phyloP scores from a whole-genome alignment of 2,113 vertebrate species.

The Triplophysa rosa region DNA sequence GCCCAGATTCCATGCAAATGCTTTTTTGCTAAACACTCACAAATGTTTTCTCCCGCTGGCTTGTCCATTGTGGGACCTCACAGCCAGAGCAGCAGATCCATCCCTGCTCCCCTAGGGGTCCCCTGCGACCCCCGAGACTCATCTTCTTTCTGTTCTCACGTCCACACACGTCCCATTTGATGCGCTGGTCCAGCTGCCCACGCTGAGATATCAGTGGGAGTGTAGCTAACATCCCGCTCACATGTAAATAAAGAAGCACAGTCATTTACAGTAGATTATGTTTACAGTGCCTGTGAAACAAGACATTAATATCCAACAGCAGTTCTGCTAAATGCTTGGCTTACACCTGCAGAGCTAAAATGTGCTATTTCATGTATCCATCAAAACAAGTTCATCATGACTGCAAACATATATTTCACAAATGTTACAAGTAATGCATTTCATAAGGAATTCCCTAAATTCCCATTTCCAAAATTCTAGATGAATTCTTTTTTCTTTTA shows the following conservation, averaged over 20 bases:
- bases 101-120: constrained; percentile 23
- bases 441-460: not conserved
- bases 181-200: constrained; percentile 32
- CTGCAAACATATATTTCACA: not conserved
- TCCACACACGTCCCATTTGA: constrained; percentile 15
- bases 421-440: not conserved
- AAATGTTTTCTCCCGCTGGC: constrained; percentile 41
- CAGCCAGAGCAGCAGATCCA: constrained; percentile 39
- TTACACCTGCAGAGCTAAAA: not conserved
- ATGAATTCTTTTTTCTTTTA: not conserved
- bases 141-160: constrained; percentile 50
- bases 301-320: too few relatives aligned
- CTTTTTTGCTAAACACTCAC: constrained; percentile 42
- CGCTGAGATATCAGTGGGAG: constrained; percentile 51
- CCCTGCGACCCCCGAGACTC: constrained; percentile 30
- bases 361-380: not conserved
- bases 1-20: constrained; percentile 58
- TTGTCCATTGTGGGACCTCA: constrained; percentile 32
- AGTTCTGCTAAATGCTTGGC: not conserved
- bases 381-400: not conserved
- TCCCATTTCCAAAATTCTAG: not conserved
- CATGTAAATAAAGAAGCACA: constrained; percentile 35
- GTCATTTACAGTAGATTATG: not conserved
- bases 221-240: constrained; percentile 37
- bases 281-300: not conserved